Evolutionary conservation across 2,888 invertebrate genomes (phyloP), one percentile per base, ranked within the genome.

Genomic region (Lysandra coridon): DNA sequence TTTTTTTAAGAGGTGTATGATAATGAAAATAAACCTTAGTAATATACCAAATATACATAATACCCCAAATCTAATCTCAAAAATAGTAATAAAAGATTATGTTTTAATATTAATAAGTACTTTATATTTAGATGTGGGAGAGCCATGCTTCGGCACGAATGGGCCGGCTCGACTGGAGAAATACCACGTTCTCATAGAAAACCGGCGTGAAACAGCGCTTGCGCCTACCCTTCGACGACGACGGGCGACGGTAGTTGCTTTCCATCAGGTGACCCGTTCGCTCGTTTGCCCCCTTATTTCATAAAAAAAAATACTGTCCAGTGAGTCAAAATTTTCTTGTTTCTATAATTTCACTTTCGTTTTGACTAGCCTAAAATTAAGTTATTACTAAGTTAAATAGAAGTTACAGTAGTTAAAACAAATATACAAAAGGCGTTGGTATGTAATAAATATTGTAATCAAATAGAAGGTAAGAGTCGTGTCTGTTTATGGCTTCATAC

Each of bases 401-500:
- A 64, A 64, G 44, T 75, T 1, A 75, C 23, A 49, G 23, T 49
- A 76, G 14, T 76, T 57, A 76, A 23, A 33, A 75, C 2, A 75
- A 30, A 10, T 49, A 30, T 57, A 57, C 53, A 53, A 33, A 75
- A 76, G 74, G 76, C 33, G 76, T 53, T 53, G 17, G 76, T 33
- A 33, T 33, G 76, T 53, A 76, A 76, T 76, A 83, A 84, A 83
- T 81, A 82, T 79, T 81, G 76, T 80, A 76, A 82, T 83, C 80
- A 82, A 82, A 83, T 78, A 78, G 82, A 81, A 81, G 79, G 79
- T 78, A 81, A 82, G 81, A 81, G 80, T 40, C 78, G 78, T 83
- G 80, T 82, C 83, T 82, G 81, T 84, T 84, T 83, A 83, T 82
- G 83, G 83, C 84, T 82, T 80, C 79, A 82, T 83, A 81, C 80